Evolutionary conservation across 2,113 vertebrate genomes (phyloP).

Genomic region (Polypterus senegalus): DNA sequence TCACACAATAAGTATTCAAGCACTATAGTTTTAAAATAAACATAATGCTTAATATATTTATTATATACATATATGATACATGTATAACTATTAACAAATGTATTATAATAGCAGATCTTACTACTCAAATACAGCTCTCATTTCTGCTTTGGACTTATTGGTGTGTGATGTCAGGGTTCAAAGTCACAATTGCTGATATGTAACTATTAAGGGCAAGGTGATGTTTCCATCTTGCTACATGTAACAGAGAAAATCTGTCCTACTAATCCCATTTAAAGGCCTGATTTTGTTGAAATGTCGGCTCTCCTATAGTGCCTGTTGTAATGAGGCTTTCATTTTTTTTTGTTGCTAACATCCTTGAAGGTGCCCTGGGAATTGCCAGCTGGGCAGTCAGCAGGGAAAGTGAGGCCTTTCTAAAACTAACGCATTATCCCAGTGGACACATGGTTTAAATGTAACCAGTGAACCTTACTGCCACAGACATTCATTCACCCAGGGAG

Average conservation of each 20-base stretch:
- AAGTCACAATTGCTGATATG: constrained; percentile 7
- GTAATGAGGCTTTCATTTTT: constrained; percentile 19
- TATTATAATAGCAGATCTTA: too few relatives aligned
- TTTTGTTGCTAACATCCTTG: constrained; percentile 17
- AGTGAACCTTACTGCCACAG: constrained; percentile 24
- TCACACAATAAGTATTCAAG: too few relatives aligned
- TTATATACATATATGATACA: too few relatives aligned
- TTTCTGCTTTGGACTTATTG: too few relatives aligned
- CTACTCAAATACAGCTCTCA: too few relatives aligned
- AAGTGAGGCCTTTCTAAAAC: constrained; percentile 20
- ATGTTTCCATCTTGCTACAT: constrained; percentile 8
- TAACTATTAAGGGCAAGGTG: constrained; percentile 11
- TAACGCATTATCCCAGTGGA: constrained; percentile 24
- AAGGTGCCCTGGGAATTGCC: constrained; percentile 29
- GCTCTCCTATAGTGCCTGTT: constrained; percentile 16
- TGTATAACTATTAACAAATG: too few relatives aligned
- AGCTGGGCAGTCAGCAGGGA: constrained; percentile 35
- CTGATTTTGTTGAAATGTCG: constrained; percentile 11
- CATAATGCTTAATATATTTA: too few relatives aligned
- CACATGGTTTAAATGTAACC: constrained; percentile 22
- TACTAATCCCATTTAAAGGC: background rate
- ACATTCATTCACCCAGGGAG: constrained; percentile 22
- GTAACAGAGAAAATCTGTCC: background rate
- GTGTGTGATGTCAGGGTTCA: background rate
- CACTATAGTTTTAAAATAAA: too few relatives aligned